A percentile compares a stretch with the other conserved stretches of the same genome.
Evolutionary conservation across 2,113 vertebrate species (phyloP).

Genomic region (Anhinga anhinga): DNA sequence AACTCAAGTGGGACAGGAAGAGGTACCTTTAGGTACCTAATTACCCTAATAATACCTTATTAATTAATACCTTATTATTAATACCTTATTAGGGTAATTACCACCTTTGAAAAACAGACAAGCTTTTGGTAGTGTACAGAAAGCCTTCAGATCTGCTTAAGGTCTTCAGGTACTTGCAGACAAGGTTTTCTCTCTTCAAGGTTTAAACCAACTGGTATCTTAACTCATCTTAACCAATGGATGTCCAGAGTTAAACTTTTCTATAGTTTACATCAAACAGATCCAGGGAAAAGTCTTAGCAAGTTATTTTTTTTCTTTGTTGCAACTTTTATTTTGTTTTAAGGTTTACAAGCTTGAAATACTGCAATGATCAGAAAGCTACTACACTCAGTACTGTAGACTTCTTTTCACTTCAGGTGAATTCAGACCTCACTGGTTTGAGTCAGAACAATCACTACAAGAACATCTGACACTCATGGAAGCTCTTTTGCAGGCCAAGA

Average conservation of each 20-base stretch:
- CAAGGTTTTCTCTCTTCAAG: neutral
- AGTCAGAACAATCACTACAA: neutral
- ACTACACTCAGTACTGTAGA: neutral
- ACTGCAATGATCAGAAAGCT: neutral
- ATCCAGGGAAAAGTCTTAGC: neutral
- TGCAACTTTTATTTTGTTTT: neutral
- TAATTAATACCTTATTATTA: too few species aligned
- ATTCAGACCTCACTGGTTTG: neutral
- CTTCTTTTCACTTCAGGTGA: neutral
- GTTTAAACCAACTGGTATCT: neutral
- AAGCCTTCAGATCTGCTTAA: neutral
- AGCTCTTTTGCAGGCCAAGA: neutral
- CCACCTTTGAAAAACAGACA: neutral
- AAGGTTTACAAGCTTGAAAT: neutral
- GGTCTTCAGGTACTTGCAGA: neutral
- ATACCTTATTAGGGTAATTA: neutral
- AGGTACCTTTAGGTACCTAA: neutral
- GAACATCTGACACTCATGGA: neutral
- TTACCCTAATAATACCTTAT: too few species aligned
- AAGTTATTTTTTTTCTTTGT: neutral
- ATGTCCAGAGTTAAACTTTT: neutral
- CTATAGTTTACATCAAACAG: neutral
- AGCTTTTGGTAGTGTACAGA: neutral
- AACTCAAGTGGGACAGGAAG: neutral
- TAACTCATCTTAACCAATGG: accelerated